Conservation (phyloP, 2,113 vertebrate species). For the Noctilio leporinus region DNA sequence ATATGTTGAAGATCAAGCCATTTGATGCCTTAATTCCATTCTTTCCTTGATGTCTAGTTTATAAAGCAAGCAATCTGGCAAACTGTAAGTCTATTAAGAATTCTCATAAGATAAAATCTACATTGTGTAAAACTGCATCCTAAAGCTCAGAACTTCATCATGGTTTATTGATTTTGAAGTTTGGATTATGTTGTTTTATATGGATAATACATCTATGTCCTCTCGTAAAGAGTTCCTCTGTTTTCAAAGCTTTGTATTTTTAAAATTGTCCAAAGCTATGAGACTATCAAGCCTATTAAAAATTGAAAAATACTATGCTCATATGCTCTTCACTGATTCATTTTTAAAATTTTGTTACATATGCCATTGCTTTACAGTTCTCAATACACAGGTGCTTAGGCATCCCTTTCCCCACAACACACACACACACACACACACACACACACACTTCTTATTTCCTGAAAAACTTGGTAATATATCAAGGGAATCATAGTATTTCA, state of each 20-base stretch:
- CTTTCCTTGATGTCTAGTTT: constrained; percentile 47
- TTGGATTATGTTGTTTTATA: neutral
- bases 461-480: neutral
- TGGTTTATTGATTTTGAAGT: neutral
- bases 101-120: constrained; percentile 24
- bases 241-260: neutral
- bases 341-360: neutral
- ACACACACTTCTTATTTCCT: neutral
- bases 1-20: constrained; percentile 13
- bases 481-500: accelerated
- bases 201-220: neutral
- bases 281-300: neutral
- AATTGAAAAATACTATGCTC: neutral
- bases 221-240: neutral
- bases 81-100: neutral
- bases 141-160: neutral
- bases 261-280: neutral
- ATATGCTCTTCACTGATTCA: neutral
- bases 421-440: neutral
- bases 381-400: no score
- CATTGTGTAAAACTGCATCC: neutral
- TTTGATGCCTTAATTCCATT: constrained; percentile 48
- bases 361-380: neutral
- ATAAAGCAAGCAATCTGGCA: constrained; percentile 44
- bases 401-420: neutral